Evolutionary conservation across 2,888 invertebrate genomes (phyloP).

Genomic region (Mamestra brassicae): DNA sequence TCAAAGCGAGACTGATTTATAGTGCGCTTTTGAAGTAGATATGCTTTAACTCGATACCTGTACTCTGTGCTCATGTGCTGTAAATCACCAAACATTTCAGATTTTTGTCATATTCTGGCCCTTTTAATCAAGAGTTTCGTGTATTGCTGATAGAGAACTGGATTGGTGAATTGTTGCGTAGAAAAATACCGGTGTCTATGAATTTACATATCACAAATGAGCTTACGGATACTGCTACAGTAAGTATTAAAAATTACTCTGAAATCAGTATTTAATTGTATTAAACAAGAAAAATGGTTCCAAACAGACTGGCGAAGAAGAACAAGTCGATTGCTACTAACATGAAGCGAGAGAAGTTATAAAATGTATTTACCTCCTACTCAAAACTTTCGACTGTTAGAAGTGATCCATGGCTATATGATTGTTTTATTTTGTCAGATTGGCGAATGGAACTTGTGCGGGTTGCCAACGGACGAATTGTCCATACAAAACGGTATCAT

Average conservation of each 20-base stretch:
- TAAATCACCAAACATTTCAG: conserved; percentile 72
- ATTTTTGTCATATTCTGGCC: conserved; percentile 96
- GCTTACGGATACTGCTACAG: conserved; percentile 95
- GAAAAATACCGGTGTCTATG: conserved; percentile 95
- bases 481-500: conserved; percentile 98
- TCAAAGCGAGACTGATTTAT: not conserved
- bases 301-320: not conserved
- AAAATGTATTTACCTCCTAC: not conserved
- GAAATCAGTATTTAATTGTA: not conserved
- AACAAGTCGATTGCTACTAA: not conserved
- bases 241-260: conserved; percentile 59
- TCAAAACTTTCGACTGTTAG: not conserved
- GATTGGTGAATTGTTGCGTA: conserved; percentile 92
- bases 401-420: not conserved
- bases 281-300: not conserved
- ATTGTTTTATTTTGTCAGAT: conserved; percentile 86
- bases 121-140: conserved; percentile 97
- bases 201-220: conserved; percentile 94
- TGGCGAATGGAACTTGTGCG: conserved; percentile 97
- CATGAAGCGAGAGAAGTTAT: not conserved
- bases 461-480: conserved; percentile 96
- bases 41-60: not conserved
- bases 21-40: not conserved
- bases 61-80: not conserved
- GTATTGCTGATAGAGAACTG: conserved; percentile 92